A percentile compares a stretch with the other conserved stretches of the same genome.
Conservation (phyloP, 2,797 vertebrate species). For the Pipistrellus kuhlii region DNA sequence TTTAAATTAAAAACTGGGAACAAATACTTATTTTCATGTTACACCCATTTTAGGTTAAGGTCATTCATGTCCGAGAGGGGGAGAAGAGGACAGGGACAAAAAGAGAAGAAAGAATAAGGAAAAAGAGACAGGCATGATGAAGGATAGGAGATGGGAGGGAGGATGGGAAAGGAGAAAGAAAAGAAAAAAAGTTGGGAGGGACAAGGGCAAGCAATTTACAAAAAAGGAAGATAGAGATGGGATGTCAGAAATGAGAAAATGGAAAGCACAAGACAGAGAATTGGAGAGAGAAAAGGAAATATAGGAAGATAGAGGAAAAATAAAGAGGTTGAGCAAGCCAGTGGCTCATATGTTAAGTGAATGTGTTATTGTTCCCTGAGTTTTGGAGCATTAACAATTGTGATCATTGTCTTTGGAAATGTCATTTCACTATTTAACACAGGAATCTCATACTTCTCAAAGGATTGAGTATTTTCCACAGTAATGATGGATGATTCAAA, state of each 20-base stretch:
- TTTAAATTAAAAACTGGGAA: slow-evolving; percentile 56
- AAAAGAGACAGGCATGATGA: background rate
- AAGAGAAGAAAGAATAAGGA: background rate
- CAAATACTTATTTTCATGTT: slow-evolving; percentile 39
- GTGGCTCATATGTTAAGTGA: background rate
- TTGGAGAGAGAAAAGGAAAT: background rate
- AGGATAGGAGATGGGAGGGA: background rate
- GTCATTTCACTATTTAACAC: slow-evolving; percentile 5
- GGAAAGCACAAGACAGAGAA: background rate
- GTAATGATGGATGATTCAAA: background rate
- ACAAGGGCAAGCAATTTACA: background rate
- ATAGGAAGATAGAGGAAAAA: background rate
- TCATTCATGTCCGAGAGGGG: background rate
- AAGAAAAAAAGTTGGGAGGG: background rate
- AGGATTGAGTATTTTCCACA: background rate
- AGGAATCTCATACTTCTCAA: background rate
- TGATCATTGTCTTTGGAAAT: background rate
- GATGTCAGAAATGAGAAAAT: background rate
- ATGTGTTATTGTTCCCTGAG: background rate
- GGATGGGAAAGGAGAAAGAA: background rate
- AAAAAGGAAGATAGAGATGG: background rate
- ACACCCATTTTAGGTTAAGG: slow-evolving; percentile 10
- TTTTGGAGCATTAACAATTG: background rate
- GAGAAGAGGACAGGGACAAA: background rate
- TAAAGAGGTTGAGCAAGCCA: background rate